phyloP scores from a whole-genome alignment of 2,113 vertebrate genomes.

The Tor tambroides region DNA sequence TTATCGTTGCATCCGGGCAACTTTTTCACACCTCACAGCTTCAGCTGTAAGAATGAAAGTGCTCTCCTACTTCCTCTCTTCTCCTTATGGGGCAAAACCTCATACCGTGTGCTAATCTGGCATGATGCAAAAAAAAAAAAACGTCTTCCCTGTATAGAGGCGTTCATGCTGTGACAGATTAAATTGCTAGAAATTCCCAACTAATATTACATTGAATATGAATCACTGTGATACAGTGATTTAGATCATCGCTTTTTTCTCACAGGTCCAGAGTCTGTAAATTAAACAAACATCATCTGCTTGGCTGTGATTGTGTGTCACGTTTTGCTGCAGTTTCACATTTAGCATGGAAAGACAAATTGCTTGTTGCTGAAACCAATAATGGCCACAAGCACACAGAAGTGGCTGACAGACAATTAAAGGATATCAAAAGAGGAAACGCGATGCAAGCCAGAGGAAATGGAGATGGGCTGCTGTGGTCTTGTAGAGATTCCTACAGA shows the following conservation, averaged over 20 bases:
- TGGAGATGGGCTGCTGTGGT: not conserved
- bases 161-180: not conserved
- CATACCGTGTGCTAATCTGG: not conserved
- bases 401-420: not conserved
- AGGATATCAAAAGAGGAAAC: not conserved
- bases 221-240: not conserved
- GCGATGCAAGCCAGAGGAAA: not conserved
- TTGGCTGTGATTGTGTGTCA: not conserved
- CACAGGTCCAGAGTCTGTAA: not conserved
- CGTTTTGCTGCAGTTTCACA: not conserved
- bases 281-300: not conserved
- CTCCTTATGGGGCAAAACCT: not conserved
- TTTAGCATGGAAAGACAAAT: not conserved
- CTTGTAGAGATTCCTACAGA: not conserved
- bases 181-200: not conserved
- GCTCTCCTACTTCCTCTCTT: not conserved
- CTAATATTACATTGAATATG: not conserved
- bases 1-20: not conserved
- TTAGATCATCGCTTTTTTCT: not conserved
- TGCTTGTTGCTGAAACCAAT: not conserved
- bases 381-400: not conserved
- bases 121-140: not conserved
- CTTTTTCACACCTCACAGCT: slow-evolving; percentile 24
- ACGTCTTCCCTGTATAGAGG: not conserved
- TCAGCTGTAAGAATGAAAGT: not conserved